Evolutionary conservation across 1,140 invertebrate genomes (phyloP), one percentile per base, ranked within the genome.

Genomic region (Radopholus similis): DNA sequence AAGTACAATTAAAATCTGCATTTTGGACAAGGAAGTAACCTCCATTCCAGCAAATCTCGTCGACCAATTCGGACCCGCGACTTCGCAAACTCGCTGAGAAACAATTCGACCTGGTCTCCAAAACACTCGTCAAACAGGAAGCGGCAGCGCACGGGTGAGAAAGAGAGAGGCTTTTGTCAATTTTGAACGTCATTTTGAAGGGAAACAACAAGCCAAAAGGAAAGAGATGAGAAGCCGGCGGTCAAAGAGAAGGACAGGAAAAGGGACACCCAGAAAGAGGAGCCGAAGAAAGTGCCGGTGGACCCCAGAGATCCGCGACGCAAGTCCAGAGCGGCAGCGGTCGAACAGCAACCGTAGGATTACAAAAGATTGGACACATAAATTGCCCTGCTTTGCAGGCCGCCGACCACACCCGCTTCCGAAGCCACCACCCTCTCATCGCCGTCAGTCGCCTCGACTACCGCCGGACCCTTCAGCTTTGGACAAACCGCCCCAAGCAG

Each of bases 31-130:
- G 5, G 18, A 63, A 47, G 9, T 63, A 26, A 62, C 37, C 21
- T 58, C 28, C 9, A 18, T 73, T 70, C 32, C 38, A 70, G 68
- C 69, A 70, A 37, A 42, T 70, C 15, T 70, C 68, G 3, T 70
- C 68, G 11, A 42, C 65, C 8, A 73, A 77, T 53, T 76, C 70
- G 37, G 72, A 73, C 55, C 72, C 72, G 5, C 69, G 72, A 32
- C 11, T 73, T 21, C 47, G 75, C 30, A 77, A 73, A 42, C 30
- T 77, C 30, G 72, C 73, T 8, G 72, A 73, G 53, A 73, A 72
- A 35, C 72, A 77, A 49, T 73, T 73, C 53, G 74, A 73, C 30
- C 35, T 77, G 35, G 74, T 77, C 4, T 62, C 72, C 15, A 40
- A 73, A 47, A 71, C 74, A n/a, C 51, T 73, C 13, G 66, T 74